Percentiles rank a stretch among this genome's conserved stretches.
Conservation (phyloP, 2,113 vertebrate genomes). For the Zosterops lateralis region DNA sequence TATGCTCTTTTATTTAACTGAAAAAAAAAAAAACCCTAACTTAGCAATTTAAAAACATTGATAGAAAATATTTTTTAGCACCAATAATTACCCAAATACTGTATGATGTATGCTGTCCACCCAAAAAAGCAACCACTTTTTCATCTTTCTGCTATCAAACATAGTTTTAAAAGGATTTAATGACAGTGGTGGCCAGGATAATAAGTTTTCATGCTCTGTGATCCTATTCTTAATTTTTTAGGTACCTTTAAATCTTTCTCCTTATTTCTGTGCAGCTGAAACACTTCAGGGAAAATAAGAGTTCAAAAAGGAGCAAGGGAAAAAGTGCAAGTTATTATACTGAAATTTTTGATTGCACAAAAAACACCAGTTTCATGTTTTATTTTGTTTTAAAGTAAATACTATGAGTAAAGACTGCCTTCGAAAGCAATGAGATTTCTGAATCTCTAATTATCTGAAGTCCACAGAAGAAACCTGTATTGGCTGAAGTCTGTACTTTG, state of each 20-base stretch:
- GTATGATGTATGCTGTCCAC: not conserved
- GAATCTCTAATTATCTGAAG: not conserved
- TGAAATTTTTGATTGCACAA: not conserved
- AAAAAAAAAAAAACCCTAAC: not conserved
- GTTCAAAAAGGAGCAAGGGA: not conserved
- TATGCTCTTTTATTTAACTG: not conserved
- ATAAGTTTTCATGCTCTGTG: not conserved
- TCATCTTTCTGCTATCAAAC: not conserved
- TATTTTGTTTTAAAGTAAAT: not conserved
- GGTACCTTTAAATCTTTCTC: not conserved
- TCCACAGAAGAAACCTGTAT: not conserved
- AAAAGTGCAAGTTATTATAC: fast-evolving
- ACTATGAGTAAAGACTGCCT: not conserved
- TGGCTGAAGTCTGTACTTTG: not conserved
- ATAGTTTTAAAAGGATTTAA: not conserved
- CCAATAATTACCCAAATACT: not conserved
- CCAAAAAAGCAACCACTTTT: not conserved
- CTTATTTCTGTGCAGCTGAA: not conserved
- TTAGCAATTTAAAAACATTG: not conserved
- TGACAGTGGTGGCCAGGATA: not conserved
- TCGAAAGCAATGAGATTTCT: not conserved
- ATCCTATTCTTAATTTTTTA: not conserved
- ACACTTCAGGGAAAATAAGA: not conserved
- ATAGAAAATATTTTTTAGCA: not conserved
- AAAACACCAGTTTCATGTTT: not conserved